Conservation (phyloP, 2,113 vertebrate species). For the Morone saxatilis region DNA sequence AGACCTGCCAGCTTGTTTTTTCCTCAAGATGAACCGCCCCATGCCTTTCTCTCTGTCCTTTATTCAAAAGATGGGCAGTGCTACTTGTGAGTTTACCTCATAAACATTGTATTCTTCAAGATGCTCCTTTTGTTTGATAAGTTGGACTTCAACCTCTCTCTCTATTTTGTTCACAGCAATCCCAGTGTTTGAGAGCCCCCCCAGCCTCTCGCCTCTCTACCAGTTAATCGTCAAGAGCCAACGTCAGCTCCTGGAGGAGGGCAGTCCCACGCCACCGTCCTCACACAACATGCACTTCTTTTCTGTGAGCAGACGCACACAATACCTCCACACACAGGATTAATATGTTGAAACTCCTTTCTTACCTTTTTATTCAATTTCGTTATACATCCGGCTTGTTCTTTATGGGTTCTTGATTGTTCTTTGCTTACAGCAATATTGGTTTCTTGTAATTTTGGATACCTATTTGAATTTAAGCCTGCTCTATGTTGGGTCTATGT, state of each 20-base stretch:
- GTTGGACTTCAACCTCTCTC: not conserved
- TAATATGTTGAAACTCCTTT: not conserved
- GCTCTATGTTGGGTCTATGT: no score
- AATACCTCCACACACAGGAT: not conserved
- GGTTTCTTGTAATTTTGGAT: no score
- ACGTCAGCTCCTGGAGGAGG: conserved; percentile 89
- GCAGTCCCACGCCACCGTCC: conserved; percentile 75
- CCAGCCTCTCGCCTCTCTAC: conserved; percentile 89
- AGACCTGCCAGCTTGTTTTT: conserved; percentile 97
- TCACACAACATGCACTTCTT: conserved; percentile 95
- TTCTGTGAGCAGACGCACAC: conserved; percentile 86
- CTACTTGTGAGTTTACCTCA: conserved; percentile 86
- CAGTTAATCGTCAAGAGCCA: conserved; percentile 95
- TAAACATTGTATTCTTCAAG: not conserved
- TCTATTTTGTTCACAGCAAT: conserved; percentile 84
- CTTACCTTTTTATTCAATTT: not conserved
- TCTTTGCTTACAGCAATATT: not conserved
- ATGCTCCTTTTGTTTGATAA: not conserved
- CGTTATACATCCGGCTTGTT: not conserved
- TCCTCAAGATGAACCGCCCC: conserved; percentile 94
- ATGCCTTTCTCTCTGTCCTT: conserved; percentile 95
- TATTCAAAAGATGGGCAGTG: conserved; percentile 92
- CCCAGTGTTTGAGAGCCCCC: conserved; percentile 89
- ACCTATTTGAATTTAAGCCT: no score
- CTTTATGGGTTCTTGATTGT: not conserved